A percentile compares a stretch with the other conserved stretches of the same genome.
phyloP scores from a whole-genome alignment of 2,888 invertebrate species.

The Mythimna lalbum region DNA sequence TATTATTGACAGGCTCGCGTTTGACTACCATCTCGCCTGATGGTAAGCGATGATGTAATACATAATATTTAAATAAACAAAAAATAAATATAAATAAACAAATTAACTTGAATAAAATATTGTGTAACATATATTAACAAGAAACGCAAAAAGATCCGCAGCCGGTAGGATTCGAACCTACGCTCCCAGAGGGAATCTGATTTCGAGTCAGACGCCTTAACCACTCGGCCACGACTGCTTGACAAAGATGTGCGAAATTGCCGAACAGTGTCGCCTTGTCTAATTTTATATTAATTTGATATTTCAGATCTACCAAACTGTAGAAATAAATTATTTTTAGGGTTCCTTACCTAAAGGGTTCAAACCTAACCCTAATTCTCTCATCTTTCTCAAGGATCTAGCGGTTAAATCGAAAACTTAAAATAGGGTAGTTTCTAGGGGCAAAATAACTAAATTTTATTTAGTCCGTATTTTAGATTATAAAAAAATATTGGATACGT shows the following conservation, averaged over 20 bases:
- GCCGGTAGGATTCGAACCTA: constrained; percentile 97
- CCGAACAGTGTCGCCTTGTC: neutral
- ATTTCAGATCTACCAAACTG: neutral
- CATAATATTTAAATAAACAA: too few species aligned
- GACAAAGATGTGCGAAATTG: constrained; percentile 61
- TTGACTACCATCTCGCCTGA: too few species aligned
- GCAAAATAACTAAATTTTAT: too few species aligned
- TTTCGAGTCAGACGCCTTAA: constrained; percentile 94
- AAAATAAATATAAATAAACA: neutral
- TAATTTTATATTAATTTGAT: neutral
- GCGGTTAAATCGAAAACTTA: neutral
- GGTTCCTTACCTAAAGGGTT: neutral
- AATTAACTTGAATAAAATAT: neutral
- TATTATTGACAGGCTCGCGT: too few species aligned
- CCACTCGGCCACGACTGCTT: constrained; percentile 93
- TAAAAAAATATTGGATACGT: too few species aligned
- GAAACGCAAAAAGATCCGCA: constrained; percentile 84
- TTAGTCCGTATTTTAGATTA: too few species aligned
- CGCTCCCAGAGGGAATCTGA: constrained; percentile 96
- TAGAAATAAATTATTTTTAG: neutral
- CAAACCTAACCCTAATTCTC: neutral
- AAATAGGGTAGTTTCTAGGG: too few species aligned
- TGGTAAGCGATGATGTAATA: too few species aligned
- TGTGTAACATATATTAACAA: neutral
- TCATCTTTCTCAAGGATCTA: neutral